Evolutionary conservation across 2,888 invertebrate species (phyloP), one percentile per base, ranked within the genome.

Genomic region (Anaspis maculata): DNA sequence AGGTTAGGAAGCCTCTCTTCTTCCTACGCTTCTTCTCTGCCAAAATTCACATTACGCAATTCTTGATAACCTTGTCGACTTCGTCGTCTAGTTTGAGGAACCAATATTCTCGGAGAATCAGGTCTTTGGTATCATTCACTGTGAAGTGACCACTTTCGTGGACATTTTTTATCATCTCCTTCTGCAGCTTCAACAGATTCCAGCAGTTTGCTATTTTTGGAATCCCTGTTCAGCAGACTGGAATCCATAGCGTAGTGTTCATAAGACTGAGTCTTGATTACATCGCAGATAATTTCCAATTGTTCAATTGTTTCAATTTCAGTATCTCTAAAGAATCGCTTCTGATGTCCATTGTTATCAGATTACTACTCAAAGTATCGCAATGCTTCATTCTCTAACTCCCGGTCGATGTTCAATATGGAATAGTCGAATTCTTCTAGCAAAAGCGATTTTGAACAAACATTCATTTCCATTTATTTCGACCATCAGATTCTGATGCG

Each of bases 131-230:
- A 25, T 45, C 45, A 15, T 13, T 30, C 5, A 42, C 34, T 13
- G 42, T 42, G 44, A 61, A 62, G 46, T 62, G 60, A 15, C 62
- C 59, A 15, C 45, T 43, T 15, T 53, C 54, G 37, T 64, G 62
- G 0, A 44, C 45, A n/a, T 37, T 49, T 21, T 41, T 44, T 3
- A 65, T 61, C 1, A 64, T 48, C 33, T 62, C 54, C 3, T 31
- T 37, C 34, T 58, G 49, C 56, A 67, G 54, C 5, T 13, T 12
- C 12, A 42, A 50, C 1, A 64, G 63, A 13, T 62, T 48, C 0
- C 22, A 48, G 10, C 15, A 50, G 26, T 25, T 45, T 40, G 35
- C 21, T 19, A 19, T 39, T 42, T 16, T 43, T 27, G 12, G 31
- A 36, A 32, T 38, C 41, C 25, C 49, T 52, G 35, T 48, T 54